Percentiles rank a stretch among this genome's conserved stretches.
phyloP scores from a whole-genome alignment of 2,113 vertebrate species.

The Struthio camelus region DNA sequence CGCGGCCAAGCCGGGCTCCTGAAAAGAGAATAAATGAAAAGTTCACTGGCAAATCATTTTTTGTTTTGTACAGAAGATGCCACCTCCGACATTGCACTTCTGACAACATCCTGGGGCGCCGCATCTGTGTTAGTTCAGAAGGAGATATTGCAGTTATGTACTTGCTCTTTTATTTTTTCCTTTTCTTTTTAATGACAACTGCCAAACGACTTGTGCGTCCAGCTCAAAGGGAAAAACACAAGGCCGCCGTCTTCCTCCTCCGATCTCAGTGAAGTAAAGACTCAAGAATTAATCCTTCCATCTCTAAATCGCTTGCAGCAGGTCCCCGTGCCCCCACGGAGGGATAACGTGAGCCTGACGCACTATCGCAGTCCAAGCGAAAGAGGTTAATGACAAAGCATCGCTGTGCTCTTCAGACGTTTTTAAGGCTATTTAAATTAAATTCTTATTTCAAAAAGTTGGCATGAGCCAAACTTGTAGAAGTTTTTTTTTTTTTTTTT shows the following conservation, averaged over 20 bases:
- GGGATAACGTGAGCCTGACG: conserved; percentile 3
- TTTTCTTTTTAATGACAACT: neutral
- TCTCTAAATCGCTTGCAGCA: neutral
- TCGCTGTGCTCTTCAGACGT: conserved; percentile 44
- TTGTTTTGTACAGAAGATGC: neutral
- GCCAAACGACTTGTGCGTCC: neutral
- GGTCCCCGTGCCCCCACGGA: neutral
- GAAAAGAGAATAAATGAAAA: neutral
- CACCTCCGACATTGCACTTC: neutral
- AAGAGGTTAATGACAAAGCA: conserved; percentile 69
- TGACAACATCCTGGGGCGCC: neutral
- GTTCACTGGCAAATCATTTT: neutral
- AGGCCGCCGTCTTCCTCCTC: neutral
- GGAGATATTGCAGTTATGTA: neutral
- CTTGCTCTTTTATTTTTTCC: neutral
- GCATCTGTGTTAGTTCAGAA: accelerated
- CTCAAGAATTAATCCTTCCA: neutral
- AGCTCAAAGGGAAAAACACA: neutral
- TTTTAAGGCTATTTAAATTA: conserved; percentile 68
- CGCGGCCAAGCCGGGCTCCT: neutral
- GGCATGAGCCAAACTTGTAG: conserved; percentile 38
- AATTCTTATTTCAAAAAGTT: conserved; percentile 44
- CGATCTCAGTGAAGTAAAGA: neutral
- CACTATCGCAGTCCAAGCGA: conserved; percentile 28
- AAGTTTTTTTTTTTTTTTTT: conserved; percentile 3